A percentile compares a stretch with the other conserved stretches of the same genome.
phyloP scores from a whole-genome alignment of 2,113 vertebrate species.

The Lophochroa leadbeateri region DNA sequence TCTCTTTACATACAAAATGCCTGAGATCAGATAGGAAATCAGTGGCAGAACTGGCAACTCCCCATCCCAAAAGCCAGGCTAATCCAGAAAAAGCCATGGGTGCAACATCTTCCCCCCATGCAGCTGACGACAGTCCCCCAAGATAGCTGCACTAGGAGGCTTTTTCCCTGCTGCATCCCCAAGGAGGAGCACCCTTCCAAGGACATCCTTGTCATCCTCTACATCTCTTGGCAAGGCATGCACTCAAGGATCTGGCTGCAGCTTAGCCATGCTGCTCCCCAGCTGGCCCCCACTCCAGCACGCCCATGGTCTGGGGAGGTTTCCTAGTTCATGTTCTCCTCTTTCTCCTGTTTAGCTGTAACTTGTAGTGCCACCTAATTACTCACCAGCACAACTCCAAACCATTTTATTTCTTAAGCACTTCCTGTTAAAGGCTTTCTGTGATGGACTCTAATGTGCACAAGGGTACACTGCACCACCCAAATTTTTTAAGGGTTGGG shows the following conservation, averaged over 20 bases:
- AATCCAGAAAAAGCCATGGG: background rate
- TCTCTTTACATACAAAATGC: background rate
- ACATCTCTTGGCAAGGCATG: accelerated
- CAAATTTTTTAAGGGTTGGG: background rate
- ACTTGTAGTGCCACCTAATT: background rate
- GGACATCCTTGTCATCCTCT: background rate
- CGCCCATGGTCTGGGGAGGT: background rate
- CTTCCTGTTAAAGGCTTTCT: background rate
- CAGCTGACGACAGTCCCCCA: background rate
- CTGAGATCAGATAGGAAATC: background rate
- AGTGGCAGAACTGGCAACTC: background rate
- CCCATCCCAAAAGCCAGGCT: background rate
- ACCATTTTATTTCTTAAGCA: background rate
- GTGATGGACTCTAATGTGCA: background rate
- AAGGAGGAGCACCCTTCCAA: background rate
- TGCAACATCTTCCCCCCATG: accelerated
- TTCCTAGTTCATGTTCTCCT: background rate
- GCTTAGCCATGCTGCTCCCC: background rate
- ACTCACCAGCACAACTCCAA: background rate
- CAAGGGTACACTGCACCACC: background rate
- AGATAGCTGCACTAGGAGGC: background rate
- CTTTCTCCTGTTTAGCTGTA: background rate
- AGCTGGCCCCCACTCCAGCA: background rate
- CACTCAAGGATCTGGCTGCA: accelerated
- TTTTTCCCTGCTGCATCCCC: background rate